Conservation (phyloP, 1,140 invertebrate species). For the Aphis craccivora region DNA sequence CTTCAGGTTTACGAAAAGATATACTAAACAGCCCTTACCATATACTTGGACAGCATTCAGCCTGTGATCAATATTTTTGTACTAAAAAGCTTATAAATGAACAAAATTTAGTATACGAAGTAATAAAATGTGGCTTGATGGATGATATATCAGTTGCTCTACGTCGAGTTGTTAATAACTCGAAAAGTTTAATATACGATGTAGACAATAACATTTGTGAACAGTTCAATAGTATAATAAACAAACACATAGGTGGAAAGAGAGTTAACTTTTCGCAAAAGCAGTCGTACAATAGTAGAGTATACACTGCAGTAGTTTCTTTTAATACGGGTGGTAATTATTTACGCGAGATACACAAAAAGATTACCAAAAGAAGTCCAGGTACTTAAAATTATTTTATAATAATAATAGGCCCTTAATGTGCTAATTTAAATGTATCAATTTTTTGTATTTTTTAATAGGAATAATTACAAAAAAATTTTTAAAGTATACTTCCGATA, state of each 20-base stretch:
- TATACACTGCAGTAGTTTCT: not conserved
- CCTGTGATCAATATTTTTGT: too few relatives aligned
- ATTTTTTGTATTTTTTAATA: not conserved
- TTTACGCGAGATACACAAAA: not conserved
- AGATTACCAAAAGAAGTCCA: not conserved
- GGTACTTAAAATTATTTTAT: not conserved
- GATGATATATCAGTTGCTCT: not conserved
- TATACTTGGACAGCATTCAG: too few relatives aligned
- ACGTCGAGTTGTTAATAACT: not conserved
- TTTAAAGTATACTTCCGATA: not conserved
- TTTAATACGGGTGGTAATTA: conserved; percentile 16
- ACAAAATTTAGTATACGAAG: too few relatives aligned
- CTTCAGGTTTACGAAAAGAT: too few relatives aligned
- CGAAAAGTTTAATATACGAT: not conserved
- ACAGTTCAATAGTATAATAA: conserved; percentile 20
- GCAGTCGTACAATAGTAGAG: not conserved
- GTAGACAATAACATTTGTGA: not conserved
- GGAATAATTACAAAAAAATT: not conserved
- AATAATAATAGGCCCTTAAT: not conserved
- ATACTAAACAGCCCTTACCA: too few relatives aligned
- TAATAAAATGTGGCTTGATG: too few relatives aligned
- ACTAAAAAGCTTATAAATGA: too few relatives aligned
- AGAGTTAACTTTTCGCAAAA: conserved; percentile 9
- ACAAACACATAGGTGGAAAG: conserved; percentile 5
- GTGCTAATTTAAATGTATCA: not conserved